These are phyloP conservation scores for Pterocles orientalis DNA, from an alignment of 2,113 vertebrate species.

Conservation along the genomic window DNA sequence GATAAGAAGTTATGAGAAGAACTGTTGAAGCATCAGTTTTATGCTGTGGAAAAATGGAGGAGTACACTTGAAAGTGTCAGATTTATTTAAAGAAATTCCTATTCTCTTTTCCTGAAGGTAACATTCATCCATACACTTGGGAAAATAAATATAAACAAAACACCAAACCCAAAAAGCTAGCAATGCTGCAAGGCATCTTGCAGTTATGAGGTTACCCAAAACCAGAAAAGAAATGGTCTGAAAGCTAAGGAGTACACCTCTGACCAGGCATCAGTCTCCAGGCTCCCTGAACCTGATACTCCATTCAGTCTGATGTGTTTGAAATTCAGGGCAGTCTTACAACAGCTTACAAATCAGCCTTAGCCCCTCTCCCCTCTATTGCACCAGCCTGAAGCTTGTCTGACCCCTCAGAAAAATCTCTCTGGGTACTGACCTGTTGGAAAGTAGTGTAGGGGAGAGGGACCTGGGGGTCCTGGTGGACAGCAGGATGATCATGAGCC, in stretches of 20 bases:
- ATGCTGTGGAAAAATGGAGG: background rate
- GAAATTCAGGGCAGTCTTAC: background rate
- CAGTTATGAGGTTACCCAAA: background rate
- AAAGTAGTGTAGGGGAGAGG: no score
- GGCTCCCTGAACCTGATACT: background rate
- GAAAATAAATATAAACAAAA: background rate
- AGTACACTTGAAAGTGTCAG: background rate
- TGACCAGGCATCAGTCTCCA: background rate
- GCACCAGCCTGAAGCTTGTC: background rate
- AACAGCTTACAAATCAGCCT: background rate
- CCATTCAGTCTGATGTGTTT: background rate
- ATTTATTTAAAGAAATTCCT: background rate
- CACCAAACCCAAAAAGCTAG: background rate
- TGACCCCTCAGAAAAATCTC: background rate
- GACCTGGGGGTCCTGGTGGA: no score
- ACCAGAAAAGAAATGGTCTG: background rate
- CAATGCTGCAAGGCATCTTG: background rate
- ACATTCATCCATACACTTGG: background rate
- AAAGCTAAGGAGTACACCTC: background rate
- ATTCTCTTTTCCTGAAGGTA: background rate
- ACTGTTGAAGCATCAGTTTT: background rate
- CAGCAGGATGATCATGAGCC: no score
- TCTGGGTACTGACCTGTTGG: no score
- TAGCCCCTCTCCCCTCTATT: background rate
- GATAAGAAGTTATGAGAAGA: background rate